These are phyloP conservation scores for Parauchenoglanis ngamensis DNA, from an alignment of 2,797 vertebrate species.

Conservation along the genomic window DNA sequence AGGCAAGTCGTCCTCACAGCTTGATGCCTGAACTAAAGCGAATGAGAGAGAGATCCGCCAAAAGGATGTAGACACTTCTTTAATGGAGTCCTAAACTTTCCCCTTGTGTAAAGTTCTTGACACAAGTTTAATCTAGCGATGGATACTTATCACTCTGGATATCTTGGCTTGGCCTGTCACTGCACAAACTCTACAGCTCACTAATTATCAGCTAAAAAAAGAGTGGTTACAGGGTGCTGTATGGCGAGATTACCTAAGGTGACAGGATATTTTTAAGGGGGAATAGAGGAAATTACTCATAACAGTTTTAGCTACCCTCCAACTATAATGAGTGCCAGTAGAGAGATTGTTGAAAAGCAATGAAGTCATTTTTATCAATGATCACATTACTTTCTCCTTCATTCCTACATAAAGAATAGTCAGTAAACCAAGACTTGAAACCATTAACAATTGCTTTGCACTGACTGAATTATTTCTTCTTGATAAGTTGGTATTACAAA, in stretches of 20 bases:
- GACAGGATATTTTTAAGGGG: not conserved
- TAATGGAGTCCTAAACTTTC: constrained; percentile 50
- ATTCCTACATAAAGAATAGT: not conserved
- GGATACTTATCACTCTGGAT: constrained; percentile 23
- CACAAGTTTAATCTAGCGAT: constrained; percentile 62
- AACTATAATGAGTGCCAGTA: constrained; percentile 2
- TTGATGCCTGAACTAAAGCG: not conserved
- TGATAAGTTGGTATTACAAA: not conserved
- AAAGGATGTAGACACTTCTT: constrained; percentile 14
- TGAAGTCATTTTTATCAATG: not conserved
- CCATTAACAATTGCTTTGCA: not conserved
- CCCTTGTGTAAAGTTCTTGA: constrained; percentile 59
- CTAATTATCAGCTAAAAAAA: constrained; percentile 46
- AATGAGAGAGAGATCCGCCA: constrained; percentile 4
- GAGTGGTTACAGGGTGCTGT: not conserved
- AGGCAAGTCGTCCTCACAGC: constrained; percentile 10
- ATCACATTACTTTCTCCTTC: not conserved
- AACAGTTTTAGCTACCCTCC: not conserved
- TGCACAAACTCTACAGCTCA: constrained; percentile 17
- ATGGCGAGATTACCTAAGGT: not conserved
- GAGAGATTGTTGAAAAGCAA: not conserved
- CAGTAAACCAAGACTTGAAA: not conserved
- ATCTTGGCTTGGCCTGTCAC: constrained; percentile 11
- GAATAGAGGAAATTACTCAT: not conserved
- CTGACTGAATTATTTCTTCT: not conserved